Evolutionary conservation across 2,797 vertebrate species (phyloP).

Genomic region (Helicolenus hilgendorfi): DNA sequence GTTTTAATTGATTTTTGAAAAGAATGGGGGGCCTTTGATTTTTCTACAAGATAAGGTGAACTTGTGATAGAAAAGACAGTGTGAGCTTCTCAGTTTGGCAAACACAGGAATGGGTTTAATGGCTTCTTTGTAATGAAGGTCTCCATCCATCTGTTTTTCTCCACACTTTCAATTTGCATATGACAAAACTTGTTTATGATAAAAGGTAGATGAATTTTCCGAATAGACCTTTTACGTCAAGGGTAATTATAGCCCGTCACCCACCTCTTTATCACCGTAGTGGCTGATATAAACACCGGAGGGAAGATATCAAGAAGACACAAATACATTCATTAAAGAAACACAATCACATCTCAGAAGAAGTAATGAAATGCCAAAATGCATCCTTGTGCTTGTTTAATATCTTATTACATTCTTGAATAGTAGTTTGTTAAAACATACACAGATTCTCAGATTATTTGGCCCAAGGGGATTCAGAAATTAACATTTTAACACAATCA

Average conservation of each 20-base stretch:
- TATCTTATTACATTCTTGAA: not conserved
- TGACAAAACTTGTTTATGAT: not conserved
- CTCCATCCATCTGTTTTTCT: not conserved
- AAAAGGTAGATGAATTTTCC: not conserved
- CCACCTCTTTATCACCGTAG: not conserved
- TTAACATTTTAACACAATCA: not conserved
- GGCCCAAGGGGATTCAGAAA: not conserved
- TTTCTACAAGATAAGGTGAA: not conserved
- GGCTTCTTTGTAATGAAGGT: not conserved
- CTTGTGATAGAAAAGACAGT: not conserved
- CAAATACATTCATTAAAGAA: not conserved
- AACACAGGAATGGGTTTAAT: not conserved
- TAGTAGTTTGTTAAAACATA: not conserved
- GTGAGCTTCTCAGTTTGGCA: not conserved
- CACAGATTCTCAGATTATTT: not conserved
- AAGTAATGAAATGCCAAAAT: not conserved
- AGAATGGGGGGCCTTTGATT: not conserved
- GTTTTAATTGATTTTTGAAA: constrained; percentile 27
- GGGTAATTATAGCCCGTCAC: not conserved
- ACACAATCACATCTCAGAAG: not conserved
- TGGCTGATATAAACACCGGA: not conserved
- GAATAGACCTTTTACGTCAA: not conserved
- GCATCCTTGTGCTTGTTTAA: not conserved
- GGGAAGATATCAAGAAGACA: not conserved
- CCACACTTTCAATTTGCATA: not conserved